These are phyloP conservation scores for Hyperopisus bebe DNA, from an alignment of 2,113 vertebrate genomes.

Conservation along the genomic window DNA sequence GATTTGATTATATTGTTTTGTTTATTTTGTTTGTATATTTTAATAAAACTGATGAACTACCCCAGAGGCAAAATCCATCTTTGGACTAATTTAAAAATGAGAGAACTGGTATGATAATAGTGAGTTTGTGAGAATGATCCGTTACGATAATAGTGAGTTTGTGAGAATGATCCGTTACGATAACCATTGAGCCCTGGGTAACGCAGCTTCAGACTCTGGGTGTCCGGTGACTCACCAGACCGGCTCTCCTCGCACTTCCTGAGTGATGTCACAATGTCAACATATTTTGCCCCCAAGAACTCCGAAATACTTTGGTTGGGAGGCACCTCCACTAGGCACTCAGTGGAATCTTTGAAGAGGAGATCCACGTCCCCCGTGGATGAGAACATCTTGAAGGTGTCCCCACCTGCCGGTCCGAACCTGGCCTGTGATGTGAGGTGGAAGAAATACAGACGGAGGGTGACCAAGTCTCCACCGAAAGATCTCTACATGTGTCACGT, in stretches of 20 bases:
- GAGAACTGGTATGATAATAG: background rate
- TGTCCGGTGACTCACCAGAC: conserved; percentile 50
- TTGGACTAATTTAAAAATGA: background rate
- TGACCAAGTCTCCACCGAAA: background rate
- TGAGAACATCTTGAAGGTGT: conserved; percentile 48
- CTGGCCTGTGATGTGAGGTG: conserved; percentile 31
- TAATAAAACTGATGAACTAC: background rate
- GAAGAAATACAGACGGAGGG: background rate
- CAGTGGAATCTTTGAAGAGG: conserved; percentile 66
- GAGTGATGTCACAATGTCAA: conserved; percentile 39
- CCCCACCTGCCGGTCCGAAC: background rate
- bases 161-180: background rate
- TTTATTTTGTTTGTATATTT: background rate
- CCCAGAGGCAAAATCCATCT: background rate
- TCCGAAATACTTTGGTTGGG: background rate
- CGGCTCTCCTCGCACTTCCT: conserved; percentile 32
- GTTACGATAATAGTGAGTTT: background rate
- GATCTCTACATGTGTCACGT: background rate
- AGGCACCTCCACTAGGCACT: conserved; percentile 55
- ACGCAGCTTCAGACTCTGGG: background rate
- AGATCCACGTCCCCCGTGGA: conserved; percentile 51
- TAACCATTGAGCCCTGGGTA: no score
- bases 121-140: background rate
- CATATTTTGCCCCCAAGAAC: conserved; percentile 50
- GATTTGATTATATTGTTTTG: background rate